These are phyloP conservation scores for Acridotheres tristis DNA, from an alignment of 2,797 vertebrate species.

Conservation along the genomic window DNA sequence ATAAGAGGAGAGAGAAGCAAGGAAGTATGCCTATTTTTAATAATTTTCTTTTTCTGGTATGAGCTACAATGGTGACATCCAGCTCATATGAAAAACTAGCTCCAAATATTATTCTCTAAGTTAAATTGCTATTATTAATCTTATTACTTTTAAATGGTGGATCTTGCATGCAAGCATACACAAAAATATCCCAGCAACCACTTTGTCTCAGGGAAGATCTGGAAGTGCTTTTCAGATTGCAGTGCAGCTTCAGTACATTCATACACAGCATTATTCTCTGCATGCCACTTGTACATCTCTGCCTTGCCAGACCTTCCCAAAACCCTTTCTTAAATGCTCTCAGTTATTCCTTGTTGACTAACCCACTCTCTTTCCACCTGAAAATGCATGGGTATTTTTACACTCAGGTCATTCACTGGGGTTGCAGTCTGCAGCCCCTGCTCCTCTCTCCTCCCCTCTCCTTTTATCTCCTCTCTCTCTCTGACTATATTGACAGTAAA, in stretches of 20 bases:
- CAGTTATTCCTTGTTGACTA: background rate
- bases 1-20: slow-evolving; percentile 27
- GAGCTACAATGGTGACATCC: background rate
- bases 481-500: slow-evolving; percentile 74
- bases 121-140: background rate
- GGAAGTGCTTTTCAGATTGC: background rate
- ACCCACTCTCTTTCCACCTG: background rate
- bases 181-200: background rate
- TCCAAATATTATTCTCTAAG: background rate
- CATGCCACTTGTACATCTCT: background rate
- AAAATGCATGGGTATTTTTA: background rate
- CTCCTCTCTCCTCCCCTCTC: slow-evolving; percentile 9
- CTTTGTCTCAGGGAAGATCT: background rate
- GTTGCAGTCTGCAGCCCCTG: slow-evolving; percentile 8
- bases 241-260: background rate
- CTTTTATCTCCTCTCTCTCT: slow-evolving; percentile 50
- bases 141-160: background rate
- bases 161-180: background rate
- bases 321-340: background rate
- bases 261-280: background rate
- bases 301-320: background rate
- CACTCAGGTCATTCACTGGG: background rate
- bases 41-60: background rate
- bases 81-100: background rate
- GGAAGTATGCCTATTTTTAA: background rate